phyloP scores from a whole-genome alignment of 1,140 invertebrate genomes.

The Drosophila nigromelanica region DNA sequence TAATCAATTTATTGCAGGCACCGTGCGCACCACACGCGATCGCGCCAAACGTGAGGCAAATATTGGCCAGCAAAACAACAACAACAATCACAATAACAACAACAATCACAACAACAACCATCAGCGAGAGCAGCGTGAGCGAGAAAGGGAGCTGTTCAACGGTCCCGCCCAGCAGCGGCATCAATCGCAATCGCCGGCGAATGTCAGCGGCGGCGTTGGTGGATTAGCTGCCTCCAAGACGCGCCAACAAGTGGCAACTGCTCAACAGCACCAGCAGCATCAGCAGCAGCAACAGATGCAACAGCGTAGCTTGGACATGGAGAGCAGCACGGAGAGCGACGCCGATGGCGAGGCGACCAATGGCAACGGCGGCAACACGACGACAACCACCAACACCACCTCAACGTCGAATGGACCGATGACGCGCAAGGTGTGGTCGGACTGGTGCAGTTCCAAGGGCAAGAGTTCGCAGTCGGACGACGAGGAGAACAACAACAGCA shows the following conservation, averaged over 20 bases:
- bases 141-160: conserved; percentile 45
- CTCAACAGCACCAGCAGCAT: conserved; percentile 44
- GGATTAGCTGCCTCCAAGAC: conserved; percentile 53
- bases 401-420: conserved; percentile 84
- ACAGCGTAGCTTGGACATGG: conserved; percentile 73
- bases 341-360: conserved; percentile 85
- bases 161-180: conserved; percentile 43
- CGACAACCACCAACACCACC: conserved; percentile 86
- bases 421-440: conserved; percentile 90
- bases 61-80: conserved; percentile 64
- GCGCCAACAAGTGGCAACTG: conserved; percentile 52
- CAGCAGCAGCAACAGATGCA: conserved; percentile 53
- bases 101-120: conserved; percentile 53
- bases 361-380: conserved; percentile 81
- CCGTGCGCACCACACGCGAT: conserved; percentile 80
- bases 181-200: conserved; percentile 67
- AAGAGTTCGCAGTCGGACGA: conserved; percentile 86
- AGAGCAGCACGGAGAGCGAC: conserved; percentile 84
- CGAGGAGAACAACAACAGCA: conserved; percentile 84
- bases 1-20: conserved; percentile 43
- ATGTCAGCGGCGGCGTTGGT: conserved; percentile 47
- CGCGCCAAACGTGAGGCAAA: conserved; percentile 82
- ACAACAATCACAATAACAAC: conserved; percentile 58
- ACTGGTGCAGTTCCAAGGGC: conserved; percentile 87
- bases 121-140: conserved; percentile 36